Base-by-base conservation (phyloP, 2,888 invertebrate species). In the Tiphia femorata region DNA sequence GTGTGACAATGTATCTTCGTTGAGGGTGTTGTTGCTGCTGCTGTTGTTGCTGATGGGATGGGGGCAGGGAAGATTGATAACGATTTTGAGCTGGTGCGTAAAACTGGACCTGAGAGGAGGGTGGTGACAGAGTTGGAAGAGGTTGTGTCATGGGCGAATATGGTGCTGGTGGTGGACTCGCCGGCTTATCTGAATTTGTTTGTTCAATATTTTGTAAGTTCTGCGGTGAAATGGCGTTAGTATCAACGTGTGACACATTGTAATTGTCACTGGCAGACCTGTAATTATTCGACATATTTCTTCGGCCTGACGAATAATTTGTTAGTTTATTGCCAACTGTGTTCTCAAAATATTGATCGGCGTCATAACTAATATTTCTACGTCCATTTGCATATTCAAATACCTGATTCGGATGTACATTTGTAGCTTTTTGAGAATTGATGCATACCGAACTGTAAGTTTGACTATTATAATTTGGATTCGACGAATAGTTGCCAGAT, bases 101-200 rank as follows among this genome's bases (percentile, higher is more conserved):
- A 58, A 79, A 77, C 73, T 80, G 82, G 61, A 81, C 81, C 81
- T 82, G 82, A 59, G 72, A 67, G 66, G 74, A 70, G 72, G 79
- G 72, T 41, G 80, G 79, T 72, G 80, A 80, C 55, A 78, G 61
- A 70, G 72, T 79, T 71, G 77, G 81, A 73, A 72, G 69, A 48
- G 80, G 80, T 62, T 66, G 73, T 62, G 76, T 75, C 72, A 76
- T 77, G 41, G 79, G 77, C 37, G 77, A 78, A 47, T 77, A 75
- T 10, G 78, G 78, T n/a, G 72, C 64, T 46, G 78, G 75, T 17
- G 75, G 76, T 58, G 78, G 78, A 64, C 78, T 79, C 63, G 70
- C 61, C 56, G 73, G 62, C 46, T 74, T 75, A 25, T 72, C 70
- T 27, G 52, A 33, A 37, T 38, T 41, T 19, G 16, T 52, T 41